A percentile compares a stretch with the other conserved stretches of the same genome.
These are phyloP conservation scores for Biston betularia DNA, from an alignment of 2,888 invertebrate species.

Conservation along the genomic window DNA sequence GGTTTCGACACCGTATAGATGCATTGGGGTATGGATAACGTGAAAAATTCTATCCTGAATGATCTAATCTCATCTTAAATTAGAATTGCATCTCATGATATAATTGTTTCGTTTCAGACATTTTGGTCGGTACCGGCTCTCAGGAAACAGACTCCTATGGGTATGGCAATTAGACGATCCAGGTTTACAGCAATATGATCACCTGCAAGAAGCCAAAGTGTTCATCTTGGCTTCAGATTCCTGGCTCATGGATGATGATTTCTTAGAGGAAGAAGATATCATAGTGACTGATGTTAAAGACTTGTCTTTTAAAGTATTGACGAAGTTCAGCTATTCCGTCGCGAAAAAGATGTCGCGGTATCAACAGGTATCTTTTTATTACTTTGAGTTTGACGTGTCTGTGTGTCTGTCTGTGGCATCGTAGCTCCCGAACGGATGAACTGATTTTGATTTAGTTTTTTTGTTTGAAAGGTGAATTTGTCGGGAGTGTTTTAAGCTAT, in stretches of 20 bases:
- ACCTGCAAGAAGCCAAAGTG: conserved; percentile 11
- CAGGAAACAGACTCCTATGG: conserved; percentile 58
- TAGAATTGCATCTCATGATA: too few relatives aligned
- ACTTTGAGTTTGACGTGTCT: too few relatives aligned
- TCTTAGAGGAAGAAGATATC: conserved; percentile 2
- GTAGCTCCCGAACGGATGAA: too few relatives aligned
- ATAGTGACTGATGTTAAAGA: conserved; percentile 6
- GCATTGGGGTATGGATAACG: too few relatives aligned
- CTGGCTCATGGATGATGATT: conserved; percentile 1
- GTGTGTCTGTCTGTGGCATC: too few relatives aligned
- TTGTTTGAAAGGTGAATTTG: too few relatives aligned
- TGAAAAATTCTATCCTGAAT: too few relatives aligned
- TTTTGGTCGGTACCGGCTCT: conserved; percentile 74
- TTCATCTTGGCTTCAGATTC: neutral
- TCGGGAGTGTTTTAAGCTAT: too few relatives aligned
- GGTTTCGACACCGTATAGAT: too few relatives aligned
- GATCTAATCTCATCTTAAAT: too few relatives aligned
- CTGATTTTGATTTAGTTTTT: too few relatives aligned
- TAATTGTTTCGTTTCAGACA: conserved; percentile 40
- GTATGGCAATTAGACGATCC: conserved; percentile 59
- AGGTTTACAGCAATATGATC: conserved; percentile 37
- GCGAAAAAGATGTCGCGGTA: conserved; percentile 10
- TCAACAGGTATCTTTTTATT: conserved; percentile 9
- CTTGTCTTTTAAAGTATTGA: neutral
- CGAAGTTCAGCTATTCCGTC: conserved; percentile 8